These are phyloP conservation scores for Drosophila setosimentum DNA, from an alignment of 2,888 invertebrate genomes.

Conservation along the genomic window DNA sequence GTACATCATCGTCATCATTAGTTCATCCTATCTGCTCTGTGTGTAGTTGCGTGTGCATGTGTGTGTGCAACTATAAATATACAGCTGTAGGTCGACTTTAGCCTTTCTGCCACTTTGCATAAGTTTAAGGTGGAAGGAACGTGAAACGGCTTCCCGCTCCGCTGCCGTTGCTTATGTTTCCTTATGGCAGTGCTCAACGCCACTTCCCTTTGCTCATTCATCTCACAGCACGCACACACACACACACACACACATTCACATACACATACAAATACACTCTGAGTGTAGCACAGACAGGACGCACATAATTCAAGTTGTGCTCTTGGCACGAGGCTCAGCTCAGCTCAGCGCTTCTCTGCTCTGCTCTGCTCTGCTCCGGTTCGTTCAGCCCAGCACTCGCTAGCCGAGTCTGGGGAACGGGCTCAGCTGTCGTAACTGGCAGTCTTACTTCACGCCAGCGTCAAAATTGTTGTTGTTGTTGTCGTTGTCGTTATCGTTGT, in stretches of 20 bases:
- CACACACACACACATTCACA: constrained; percentile 18
- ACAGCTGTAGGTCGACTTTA: constrained; percentile 15
- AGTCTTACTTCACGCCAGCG: constrained; percentile 73
- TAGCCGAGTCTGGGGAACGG: constrained; percentile 40
- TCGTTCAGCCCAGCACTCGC: constrained; percentile 2
- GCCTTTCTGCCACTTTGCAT: constrained; percentile 68
- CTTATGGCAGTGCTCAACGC: constrained; percentile 77
- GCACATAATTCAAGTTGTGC: constrained; percentile 76
- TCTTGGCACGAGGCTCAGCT: constrained; percentile 64
- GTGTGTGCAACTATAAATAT: constrained; percentile 18
- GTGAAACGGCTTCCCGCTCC: constrained; percentile 45
- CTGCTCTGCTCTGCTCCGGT: constrained; percentile 21
- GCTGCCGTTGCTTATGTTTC: constrained; percentile 66
- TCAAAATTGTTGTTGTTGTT: constrained; percentile 16
- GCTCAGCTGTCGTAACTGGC: constrained; percentile 75
- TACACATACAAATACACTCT: constrained; percentile 12
- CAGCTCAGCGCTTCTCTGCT: constrained; percentile 22
- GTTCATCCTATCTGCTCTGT: constrained; percentile 63
- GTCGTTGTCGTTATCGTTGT: constrained; percentile 13
- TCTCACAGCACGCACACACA: constrained; percentile 52
- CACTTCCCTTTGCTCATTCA: constrained; percentile 76
- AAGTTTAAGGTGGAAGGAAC: constrained; percentile 51
- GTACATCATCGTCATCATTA: constrained; percentile 80
- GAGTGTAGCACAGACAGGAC: constrained; percentile 52
- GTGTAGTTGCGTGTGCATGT: neutral